These are phyloP conservation scores for Drosophila limbata DNA, from an alignment of 2,888 invertebrate species.

Conservation along the genomic window DNA sequence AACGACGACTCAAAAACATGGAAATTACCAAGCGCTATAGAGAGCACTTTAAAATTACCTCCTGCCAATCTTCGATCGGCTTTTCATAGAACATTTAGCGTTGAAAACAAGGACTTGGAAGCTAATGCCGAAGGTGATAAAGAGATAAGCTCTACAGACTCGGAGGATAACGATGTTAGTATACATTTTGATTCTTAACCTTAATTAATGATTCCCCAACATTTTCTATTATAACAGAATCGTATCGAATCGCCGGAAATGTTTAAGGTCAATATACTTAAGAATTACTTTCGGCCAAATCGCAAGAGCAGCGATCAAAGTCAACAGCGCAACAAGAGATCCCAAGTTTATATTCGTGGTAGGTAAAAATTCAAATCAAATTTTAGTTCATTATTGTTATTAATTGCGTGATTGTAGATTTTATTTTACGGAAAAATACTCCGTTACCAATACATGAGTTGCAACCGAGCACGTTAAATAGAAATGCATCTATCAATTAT, in stretches of 20 bases:
- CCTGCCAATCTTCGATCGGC: slow-evolving; percentile 85
- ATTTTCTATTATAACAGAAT: slow-evolving; percentile 16
- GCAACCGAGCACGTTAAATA: neutral
- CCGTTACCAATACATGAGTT: slow-evolving; percentile 38
- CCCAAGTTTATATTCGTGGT: slow-evolving; percentile 84
- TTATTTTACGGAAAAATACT: slow-evolving; percentile 25
- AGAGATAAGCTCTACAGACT: neutral
- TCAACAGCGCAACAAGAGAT: slow-evolving; percentile 86
- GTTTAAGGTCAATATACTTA: slow-evolving; percentile 88
- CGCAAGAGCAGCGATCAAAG: slow-evolving; percentile 87
- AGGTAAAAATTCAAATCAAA: neutral
- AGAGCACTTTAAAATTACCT: slow-evolving; percentile 89
- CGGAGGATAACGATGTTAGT: slow-evolving; percentile 29
- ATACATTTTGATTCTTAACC: neutral
- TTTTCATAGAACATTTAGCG: slow-evolving; percentile 18
- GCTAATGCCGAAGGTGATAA: neutral
- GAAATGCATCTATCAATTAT: slow-evolving; percentile 2
- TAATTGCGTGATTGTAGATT: slow-evolving; percentile 23
- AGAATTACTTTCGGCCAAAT: slow-evolving; percentile 89
- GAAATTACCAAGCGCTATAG: slow-evolving; percentile 89
- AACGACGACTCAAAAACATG: slow-evolving; percentile 90
- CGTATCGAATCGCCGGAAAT: slow-evolving; percentile 41
- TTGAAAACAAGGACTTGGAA: slow-evolving; percentile 6
- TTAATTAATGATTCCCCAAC: neutral
- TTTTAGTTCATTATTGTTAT: neutral